These are phyloP conservation scores for Squalus acanthias DNA, from an alignment of 2,797 vertebrate genomes.

Conservation along the genomic window DNA sequence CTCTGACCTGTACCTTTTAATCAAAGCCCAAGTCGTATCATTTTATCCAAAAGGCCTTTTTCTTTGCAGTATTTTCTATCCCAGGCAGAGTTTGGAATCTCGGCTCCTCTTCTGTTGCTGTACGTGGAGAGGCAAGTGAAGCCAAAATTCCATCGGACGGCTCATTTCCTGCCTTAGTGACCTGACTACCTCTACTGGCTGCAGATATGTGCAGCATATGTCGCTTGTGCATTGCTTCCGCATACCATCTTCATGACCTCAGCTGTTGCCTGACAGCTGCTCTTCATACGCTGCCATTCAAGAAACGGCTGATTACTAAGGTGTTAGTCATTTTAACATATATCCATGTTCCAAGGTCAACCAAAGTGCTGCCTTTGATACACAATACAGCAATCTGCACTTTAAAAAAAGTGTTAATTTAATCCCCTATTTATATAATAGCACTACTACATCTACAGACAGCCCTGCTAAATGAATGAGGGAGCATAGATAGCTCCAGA, in stretches of 20 bases:
- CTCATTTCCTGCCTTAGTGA: slow-evolving; percentile 57
- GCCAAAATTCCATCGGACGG: slow-evolving; percentile 54
- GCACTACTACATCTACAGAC: not conserved
- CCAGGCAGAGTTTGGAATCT: slow-evolving; percentile 43
- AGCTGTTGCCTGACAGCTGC: slow-evolving; percentile 45
- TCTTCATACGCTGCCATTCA: slow-evolving; percentile 48
- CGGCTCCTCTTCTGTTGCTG: slow-evolving; percentile 40
- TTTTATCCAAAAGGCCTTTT: slow-evolving; percentile 41
- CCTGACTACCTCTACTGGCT: slow-evolving; percentile 47
- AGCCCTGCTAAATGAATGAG: not conserved
- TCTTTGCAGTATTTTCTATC: slow-evolving; percentile 43
- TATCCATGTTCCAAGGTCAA: slow-evolving; percentile 45
- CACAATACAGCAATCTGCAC: not conserved
- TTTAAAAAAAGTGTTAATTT: slow-evolving; percentile 17
- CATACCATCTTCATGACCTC: slow-evolving; percentile 50
- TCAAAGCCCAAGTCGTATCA: not conserved
- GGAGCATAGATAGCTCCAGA: not conserved
- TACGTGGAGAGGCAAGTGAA: slow-evolving; percentile 47
- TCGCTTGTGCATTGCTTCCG: slow-evolving; percentile 44
- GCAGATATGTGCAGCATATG: slow-evolving; percentile 40
- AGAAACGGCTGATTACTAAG: slow-evolving; percentile 46
- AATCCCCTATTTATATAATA: not conserved
- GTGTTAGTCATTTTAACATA: slow-evolving; percentile 42
- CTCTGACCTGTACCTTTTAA: slow-evolving; percentile 33
- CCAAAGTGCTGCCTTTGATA: slow-evolving; percentile 29